These are phyloP conservation scores for Mellilla xanthometata DNA, from an alignment of 2,888 invertebrate species.

Conservation along the genomic window DNA sequence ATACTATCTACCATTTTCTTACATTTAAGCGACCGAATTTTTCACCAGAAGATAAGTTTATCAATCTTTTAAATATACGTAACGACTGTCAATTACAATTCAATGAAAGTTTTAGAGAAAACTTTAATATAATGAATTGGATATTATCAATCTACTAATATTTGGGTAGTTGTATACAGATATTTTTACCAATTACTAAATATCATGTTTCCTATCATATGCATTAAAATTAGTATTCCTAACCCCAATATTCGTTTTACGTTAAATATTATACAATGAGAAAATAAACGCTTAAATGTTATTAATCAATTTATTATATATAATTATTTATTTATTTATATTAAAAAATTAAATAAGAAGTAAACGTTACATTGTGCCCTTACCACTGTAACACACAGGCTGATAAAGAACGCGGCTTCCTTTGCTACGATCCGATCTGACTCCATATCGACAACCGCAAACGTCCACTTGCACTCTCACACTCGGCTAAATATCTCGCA, in stretches of 20 bases:
- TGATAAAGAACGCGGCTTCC: constrained; percentile 72
- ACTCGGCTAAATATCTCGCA: constrained; percentile 29
- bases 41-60: constrained; percentile 24
- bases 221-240: too few species aligned
- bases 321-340: too few species aligned
- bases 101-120: constrained; percentile 22
- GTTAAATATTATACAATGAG: too few species aligned
- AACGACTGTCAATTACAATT: constrained; percentile 28
- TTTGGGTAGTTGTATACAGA: too few species aligned
- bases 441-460: constrained; percentile 29
- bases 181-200: too few species aligned
- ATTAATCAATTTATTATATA: too few species aligned
- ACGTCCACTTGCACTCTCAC: constrained; percentile 36
- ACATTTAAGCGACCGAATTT: constrained; percentile 24
- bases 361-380: constrained; percentile 34
- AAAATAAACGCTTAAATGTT: too few species aligned
- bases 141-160: too few species aligned
- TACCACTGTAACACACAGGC: constrained; percentile 53
- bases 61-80: constrained; percentile 21
- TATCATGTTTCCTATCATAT: too few species aligned
- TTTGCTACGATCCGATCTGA: constrained; percentile 67
- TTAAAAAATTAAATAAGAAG: too few species aligned
- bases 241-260: too few species aligned
- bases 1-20: constrained; percentile 17
- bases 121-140: background rate